Conservation (phyloP, 2,888 invertebrate genomes). For the Parelbella ahira region DNA sequence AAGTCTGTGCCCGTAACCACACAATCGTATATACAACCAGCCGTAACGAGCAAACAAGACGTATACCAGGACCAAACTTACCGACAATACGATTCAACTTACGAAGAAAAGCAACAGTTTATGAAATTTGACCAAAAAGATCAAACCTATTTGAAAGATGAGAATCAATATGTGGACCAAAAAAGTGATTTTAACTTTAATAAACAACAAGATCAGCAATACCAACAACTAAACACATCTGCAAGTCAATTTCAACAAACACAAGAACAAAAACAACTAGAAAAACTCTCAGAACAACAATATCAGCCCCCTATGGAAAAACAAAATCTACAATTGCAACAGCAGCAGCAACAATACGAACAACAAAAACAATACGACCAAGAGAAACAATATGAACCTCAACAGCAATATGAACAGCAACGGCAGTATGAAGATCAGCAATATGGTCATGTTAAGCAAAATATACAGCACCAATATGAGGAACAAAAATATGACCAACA, state of each 20-base stretch:
- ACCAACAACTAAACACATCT: slow-evolving; percentile 11
- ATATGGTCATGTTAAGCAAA: slow-evolving; percentile 34
- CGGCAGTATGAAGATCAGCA: slow-evolving; percentile 37
- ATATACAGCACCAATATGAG: slow-evolving; percentile 25
- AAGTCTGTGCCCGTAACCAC: slow-evolving; percentile 57
- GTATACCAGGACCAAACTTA: slow-evolving; percentile 44
- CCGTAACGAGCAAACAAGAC: slow-evolving; percentile 55
- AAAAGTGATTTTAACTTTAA: slow-evolving; percentile 37
- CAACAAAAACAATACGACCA: slow-evolving; percentile 30
- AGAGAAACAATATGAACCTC: slow-evolving; percentile 28
- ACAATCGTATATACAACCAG: slow-evolving; percentile 56
- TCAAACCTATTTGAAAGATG: slow-evolving; percentile 33
- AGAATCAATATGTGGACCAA: slow-evolving; percentile 35
- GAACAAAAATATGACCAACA: slow-evolving; percentile 18
- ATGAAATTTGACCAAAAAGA: slow-evolving; percentile 36
- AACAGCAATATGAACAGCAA: slow-evolving; percentile 37
- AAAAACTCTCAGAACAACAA: slow-evolving; percentile 20
- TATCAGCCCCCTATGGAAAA: slow-evolving; percentile 25
- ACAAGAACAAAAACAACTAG: slow-evolving; percentile 18
- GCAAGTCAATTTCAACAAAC: slow-evolving; percentile 12
- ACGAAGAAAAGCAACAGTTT: slow-evolving; percentile 40
- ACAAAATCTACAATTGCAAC: slow-evolving; percentile 15
- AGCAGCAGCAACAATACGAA: slow-evolving; percentile 26
- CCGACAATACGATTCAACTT: slow-evolving; percentile 49
- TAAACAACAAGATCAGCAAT: slow-evolving; percentile 27